phyloP scores from a whole-genome alignment of 2,113 vertebrate genomes.

The Forbesichthys papilliferus region DNA sequence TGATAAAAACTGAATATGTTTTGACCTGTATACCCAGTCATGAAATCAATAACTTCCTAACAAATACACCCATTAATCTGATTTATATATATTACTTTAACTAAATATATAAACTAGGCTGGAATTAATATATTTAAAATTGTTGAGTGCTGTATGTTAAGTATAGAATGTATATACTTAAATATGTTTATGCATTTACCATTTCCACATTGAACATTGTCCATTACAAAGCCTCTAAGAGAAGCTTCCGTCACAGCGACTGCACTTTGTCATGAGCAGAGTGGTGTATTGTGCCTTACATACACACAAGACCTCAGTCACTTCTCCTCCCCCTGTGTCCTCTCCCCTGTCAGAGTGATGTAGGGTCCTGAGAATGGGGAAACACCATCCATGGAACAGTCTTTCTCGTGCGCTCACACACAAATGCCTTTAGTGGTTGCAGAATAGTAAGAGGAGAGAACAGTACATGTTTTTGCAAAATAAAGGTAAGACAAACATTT shows the following conservation, averaged over 20 bases:
- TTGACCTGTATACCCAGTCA: too few species aligned
- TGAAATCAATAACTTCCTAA: too few species aligned
- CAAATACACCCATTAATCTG: too few species aligned
- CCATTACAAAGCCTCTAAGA: too few species aligned
- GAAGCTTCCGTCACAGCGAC: slow-evolving; percentile 48
- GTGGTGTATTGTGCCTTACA: slow-evolving; percentile 16
- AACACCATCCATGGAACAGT: slow-evolving; percentile 74
- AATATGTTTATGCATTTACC: too few species aligned
- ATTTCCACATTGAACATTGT: slow-evolving; percentile 21
- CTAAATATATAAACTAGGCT: too few species aligned
- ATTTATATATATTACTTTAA: too few species aligned
- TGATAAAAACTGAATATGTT: too few species aligned
- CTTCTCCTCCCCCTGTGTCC: slow-evolving; percentile 30
- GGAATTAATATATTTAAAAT: too few species aligned
- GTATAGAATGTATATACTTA: too few species aligned
- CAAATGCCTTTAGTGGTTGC: slow-evolving; percentile 24
- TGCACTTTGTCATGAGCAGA: slow-evolving; percentile 47
- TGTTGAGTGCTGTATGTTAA: too few species aligned
- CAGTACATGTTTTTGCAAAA: slow-evolving; percentile 25
- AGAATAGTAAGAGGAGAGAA: slow-evolving; percentile 36
- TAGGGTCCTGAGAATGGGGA: slow-evolving; percentile 70
- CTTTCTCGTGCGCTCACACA: slow-evolving; percentile 42
- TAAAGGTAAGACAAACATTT: slow-evolving; percentile 51
- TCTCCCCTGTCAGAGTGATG: slow-evolving; percentile 61
- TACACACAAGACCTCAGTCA: slow-evolving; percentile 19